phyloP scores from a whole-genome alignment of 2,797 vertebrate species.

The Adelosebastes latens region DNA sequence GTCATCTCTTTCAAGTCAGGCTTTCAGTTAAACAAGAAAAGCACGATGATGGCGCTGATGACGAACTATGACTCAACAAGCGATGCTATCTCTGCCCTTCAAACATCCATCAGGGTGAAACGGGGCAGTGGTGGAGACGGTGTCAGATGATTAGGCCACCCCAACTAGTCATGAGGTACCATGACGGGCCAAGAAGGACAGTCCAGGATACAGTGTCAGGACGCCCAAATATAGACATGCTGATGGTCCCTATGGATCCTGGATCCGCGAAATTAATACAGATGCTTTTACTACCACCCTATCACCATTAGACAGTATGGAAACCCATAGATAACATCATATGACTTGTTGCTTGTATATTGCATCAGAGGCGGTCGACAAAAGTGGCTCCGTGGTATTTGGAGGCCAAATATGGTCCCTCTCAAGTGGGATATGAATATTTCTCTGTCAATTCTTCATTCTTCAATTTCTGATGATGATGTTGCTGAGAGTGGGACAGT shows the following conservation, averaged over 20 bases:
- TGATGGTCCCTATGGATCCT: slow-evolving; percentile 30
- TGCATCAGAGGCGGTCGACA: slow-evolving; percentile 44
- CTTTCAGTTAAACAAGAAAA: background rate
- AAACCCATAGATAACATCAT: slow-evolving; percentile 23
- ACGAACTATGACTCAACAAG: slow-evolving; percentile 22
- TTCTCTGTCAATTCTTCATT: background rate
- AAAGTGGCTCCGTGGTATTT: background rate
- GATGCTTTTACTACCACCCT: slow-evolving; percentile 1
- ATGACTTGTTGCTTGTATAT: slow-evolving; percentile 42
- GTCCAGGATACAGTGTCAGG: slow-evolving; percentile 1
- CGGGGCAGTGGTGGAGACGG: slow-evolving; percentile 15
- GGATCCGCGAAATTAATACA: slow-evolving; percentile 34
- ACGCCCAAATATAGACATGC: slow-evolving; percentile 54
- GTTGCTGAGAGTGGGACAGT: background rate
- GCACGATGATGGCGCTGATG: background rate
- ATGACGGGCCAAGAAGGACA: background rate
- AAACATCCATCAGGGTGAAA: background rate
- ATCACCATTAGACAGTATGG: slow-evolving; percentile 41
- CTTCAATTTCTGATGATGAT: background rate
- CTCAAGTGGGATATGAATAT: background rate
- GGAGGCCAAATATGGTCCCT: slow-evolving; percentile 4
- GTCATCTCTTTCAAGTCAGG: background rate
- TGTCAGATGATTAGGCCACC: slow-evolving; percentile 40
- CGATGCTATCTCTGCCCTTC: slow-evolving; percentile 18
- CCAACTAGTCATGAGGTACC: slow-evolving; percentile 22